Evolutionary conservation across 1,140 invertebrate species (phyloP), one percentile per base, ranked within the genome.

Genomic region (Drosophila gunungcola): DNA sequence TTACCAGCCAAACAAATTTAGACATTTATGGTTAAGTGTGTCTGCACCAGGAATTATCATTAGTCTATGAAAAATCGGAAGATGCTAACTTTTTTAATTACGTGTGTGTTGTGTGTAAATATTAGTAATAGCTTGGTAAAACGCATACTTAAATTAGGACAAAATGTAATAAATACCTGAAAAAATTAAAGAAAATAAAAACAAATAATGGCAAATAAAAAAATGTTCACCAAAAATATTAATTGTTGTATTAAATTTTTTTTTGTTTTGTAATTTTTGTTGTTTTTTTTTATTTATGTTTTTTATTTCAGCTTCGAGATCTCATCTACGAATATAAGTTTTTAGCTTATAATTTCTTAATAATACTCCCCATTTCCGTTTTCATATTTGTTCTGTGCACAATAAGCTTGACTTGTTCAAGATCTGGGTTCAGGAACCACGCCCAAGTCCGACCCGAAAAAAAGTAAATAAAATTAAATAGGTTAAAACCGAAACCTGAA

Each of bases 1-100:
- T 84, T 84, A 65, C 57, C 41, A 58, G 39, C 73, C 69, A 79
- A 75, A 83, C 80, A 62, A 73, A 68, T 68, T 67, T 29, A 67
- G 61, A 53, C 64, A 68, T 68, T 68, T 68, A 53, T 68, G 61
- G 29, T 21, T n/a, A 25, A 11, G n/a, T 36, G 32, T 48, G 36
- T 64, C 36, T 36, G n/a, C n/a, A 63, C 32, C 34, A 45, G 43
- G 27, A 32, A 42, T 45, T 55, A 41, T 58, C 72, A 56, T 67
- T 76, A 76, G 54, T 54, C 64, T 27, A 10, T 13, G 16, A 74
- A 75, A 53, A 75, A 65, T 51, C 56, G 38, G 25, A 53, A 41
- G 39, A 12, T 5, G 45, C 56, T 34, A 58, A 58, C 25, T 25
- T 29, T 29, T 51, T 76, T 64, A 76, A 80, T 80, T 80, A 80